Percentiles rank a stretch among this genome's conserved stretches.
These are phyloP conservation scores for Romanogobio albipinnatus DNA, from an alignment of 2,113 vertebrate species.

Conservation along the genomic window DNA sequence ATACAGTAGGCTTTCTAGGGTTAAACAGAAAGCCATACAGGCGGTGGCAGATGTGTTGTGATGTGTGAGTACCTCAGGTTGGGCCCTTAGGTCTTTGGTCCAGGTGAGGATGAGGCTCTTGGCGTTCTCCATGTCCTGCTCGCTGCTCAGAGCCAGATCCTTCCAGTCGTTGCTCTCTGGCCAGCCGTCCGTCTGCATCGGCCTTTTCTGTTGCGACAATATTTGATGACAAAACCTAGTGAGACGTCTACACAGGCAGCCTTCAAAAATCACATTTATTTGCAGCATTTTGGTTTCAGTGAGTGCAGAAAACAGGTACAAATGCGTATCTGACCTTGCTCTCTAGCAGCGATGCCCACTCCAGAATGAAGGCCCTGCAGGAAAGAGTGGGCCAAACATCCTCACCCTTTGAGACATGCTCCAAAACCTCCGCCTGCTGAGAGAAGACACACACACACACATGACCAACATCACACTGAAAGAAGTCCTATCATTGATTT, in stretches of 20 bases:
- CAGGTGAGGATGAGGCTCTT: conserved; percentile 70
- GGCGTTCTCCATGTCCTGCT: conserved; percentile 65
- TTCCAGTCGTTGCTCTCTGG: conserved; percentile 63
- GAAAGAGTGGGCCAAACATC: conserved; percentile 73
- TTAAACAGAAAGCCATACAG: neutral
- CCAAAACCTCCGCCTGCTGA: conserved; percentile 73
- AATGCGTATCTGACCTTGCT: conserved; percentile 69
- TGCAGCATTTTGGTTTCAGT: neutral
- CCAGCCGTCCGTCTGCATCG: conserved; percentile 74
- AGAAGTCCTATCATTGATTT: no score
- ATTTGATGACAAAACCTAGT: neutral
- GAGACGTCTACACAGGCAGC: neutral
- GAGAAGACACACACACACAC: neutral
- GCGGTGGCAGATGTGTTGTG: neutral
- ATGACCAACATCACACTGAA: no score
- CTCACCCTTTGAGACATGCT: conserved; percentile 72
- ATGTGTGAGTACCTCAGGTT: conserved; percentile 71
- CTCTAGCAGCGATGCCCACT: conserved; percentile 76
- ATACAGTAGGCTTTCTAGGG: neutral
- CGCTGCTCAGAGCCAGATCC: conserved; percentile 53
- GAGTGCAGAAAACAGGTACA: neutral
- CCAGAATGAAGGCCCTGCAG: conserved; percentile 72
- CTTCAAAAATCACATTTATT: no score
- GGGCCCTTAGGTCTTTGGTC: conserved; percentile 73
- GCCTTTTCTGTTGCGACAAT: conserved; percentile 64